phyloP scores from a whole-genome alignment of 2,888 invertebrate species.

The Mesopsocus fuscifrons region DNA sequence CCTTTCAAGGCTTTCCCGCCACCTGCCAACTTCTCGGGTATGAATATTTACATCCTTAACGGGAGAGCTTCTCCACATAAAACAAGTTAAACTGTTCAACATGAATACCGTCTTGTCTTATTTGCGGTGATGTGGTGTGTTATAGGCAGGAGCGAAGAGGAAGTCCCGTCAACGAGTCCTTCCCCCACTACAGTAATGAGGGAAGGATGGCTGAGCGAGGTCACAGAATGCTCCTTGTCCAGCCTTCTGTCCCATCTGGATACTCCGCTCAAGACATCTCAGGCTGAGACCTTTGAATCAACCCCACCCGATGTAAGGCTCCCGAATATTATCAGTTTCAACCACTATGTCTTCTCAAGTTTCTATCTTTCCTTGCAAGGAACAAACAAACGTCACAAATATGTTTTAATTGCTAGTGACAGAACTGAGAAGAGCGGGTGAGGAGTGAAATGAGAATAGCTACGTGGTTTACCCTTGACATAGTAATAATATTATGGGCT shows the following conservation, averaged over 20 bases:
- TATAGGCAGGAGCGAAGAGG: no score
- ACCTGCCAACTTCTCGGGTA: background rate
- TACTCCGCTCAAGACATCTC: constrained; percentile 35
- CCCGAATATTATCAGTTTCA: background rate
- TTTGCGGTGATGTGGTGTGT: background rate
- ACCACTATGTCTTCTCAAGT: constrained; percentile 2
- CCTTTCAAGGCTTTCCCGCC: background rate
- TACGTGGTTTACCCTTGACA: no score
- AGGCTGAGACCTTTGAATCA: constrained; percentile 25
- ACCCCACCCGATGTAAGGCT: constrained; percentile 34
- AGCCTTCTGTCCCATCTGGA: constrained; percentile 69
- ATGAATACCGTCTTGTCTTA: background rate
- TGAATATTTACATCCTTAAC: no score
- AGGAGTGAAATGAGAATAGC: no score
- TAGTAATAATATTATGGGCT: no score
- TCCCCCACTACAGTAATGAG: background rate
- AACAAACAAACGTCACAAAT: no score
- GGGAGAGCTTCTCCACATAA: no score
- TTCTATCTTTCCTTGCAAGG: no score
- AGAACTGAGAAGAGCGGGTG: no score
- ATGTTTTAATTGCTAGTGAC: no score
- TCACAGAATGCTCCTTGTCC: constrained; percentile 59
- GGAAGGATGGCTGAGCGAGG: constrained; percentile 4
- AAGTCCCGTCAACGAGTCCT: background rate
- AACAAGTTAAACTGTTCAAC: no score